Base-by-base conservation (phyloP, 2,888 invertebrate species). In the Chaetoderma sp. region DNA sequence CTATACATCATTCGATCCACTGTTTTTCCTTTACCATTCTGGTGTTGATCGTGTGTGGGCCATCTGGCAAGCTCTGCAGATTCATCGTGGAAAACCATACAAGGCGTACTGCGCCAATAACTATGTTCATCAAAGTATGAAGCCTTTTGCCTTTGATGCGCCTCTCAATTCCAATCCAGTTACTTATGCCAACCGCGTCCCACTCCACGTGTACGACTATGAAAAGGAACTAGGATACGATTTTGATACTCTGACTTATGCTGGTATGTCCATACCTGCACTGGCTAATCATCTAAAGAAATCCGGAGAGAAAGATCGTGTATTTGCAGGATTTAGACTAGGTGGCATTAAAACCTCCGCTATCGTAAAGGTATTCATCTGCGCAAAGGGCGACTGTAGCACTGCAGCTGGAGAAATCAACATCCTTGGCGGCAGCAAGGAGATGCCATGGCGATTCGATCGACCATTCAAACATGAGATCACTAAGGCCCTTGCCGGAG, bases 61-160 rank as follows among this genome's bases (percentile, higher is more conserved):
- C 4, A 59, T 71, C 49, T 71, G 70, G 70, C 70, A 71, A 47
- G 56, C 63, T 28, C 59, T 71, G 45, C 70, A 71, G 56, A 66
- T 71, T 27, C 25, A 55, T 5, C 13, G 70, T 21, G 55, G 60
- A 0, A 57, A 60, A 28, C 68, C 65, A 3, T 71, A 68, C 64
- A 64, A 64, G 57, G 70, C 70, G 13, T 67, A 73, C 63, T 73
- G 73, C 18, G 73, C 71, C 21, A 54, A 55, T 54, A 67, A 70
- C 1, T 47, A 67, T 33, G 60, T 60, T 21, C 49, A 65, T 18
- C 18, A 56, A 16, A 56, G 63, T 2, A 36, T 73, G 59, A 70
- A 68, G 39, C 73, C 73, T 8, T 73, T 73, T 56, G 65, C 66
- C 2, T 73, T 73, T 47, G 42, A 42, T 16, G 54, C 73, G 0